phyloP scores from a whole-genome alignment of 2,888 invertebrate genomes.

The Prionchulus punctatus region DNA sequence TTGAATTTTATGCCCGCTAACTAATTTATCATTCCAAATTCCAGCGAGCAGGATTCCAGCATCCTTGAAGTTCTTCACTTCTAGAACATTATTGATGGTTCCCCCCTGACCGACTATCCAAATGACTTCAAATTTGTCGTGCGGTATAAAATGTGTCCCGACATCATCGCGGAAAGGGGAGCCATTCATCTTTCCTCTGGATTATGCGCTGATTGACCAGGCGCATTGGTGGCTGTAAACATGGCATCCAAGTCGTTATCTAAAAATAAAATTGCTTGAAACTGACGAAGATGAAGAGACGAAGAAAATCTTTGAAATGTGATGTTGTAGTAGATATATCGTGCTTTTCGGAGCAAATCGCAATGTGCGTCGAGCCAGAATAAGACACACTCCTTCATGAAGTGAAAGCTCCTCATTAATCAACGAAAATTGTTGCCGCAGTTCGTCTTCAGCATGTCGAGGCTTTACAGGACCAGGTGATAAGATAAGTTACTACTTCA shows the following conservation, averaged over 20 bases:
- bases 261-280: not conserved
- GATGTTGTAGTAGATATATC: slow-evolving; percentile 20
- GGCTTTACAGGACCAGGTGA: too few species aligned
- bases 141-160: slow-evolving; percentile 27
- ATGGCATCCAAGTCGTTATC: too few species aligned
- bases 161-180: slow-evolving; percentile 26
- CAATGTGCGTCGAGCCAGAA: slow-evolving; percentile 35
- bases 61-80: slow-evolving; percentile 43
- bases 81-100: slow-evolving; percentile 42
- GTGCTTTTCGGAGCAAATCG: slow-evolving; percentile 28
- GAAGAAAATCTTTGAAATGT: slow-evolving; percentile 24
- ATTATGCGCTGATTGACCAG: slow-evolving; percentile 31
- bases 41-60: slow-evolving; percentile 28
- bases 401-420: too few species aligned
- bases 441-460: too few species aligned
- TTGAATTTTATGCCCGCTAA: not conserved
- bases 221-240: too few species aligned
- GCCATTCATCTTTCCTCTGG: slow-evolving; percentile 31
- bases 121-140: slow-evolving; percentile 26
- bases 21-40: slow-evolving; percentile 21
- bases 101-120: slow-evolving; percentile 21
- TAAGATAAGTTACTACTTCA: too few species aligned
- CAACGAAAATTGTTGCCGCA: too few species aligned
- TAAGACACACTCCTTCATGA: slow-evolving; percentile 24
- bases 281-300: slow-evolving; percentile 14